Base-by-base conservation (phyloP, 37 sponge, comb jelly and placozoan species). In the Theonella swinhoei region DNA sequence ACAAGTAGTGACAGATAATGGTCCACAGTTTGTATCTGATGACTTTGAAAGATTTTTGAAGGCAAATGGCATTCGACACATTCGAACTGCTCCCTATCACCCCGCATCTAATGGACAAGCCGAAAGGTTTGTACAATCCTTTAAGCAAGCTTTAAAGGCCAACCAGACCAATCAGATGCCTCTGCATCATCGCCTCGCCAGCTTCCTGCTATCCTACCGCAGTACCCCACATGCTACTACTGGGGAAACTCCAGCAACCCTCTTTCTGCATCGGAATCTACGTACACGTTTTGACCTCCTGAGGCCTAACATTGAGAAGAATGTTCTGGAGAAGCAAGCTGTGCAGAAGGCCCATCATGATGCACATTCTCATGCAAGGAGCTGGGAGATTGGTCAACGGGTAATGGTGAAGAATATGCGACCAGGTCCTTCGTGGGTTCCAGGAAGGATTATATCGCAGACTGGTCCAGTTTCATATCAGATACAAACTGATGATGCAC, bases 121-220 rank as follows among this genome's bases (percentile, higher is more conserved):
- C 34, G 86, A 85, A 42, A 77, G 77, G 37, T 65, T 76, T 66
- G 72, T 85, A 23, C 86, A 66, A 11, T 78, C 86, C 39, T 73
- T 83, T 22, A 83, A 83, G 64, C 36, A 80, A 36, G 37, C 74
- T 24, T 23, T 39, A n/a, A 36, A 74, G 28, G 43, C 74, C 2
- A 42, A n/a, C 17, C 24, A 24, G 22, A 40, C 42, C 23, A 35
- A 41, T 5, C 42, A 42, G 34, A 4, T 2, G 24, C 17, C 42
- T 17, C 34, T 74, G 24, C 42, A 39, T n/a, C 40, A 23, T 24
- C 3, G n/a, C 42, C 42, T 75, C 8, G 75, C 43, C 58, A 42
- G 25, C 42, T 75, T 75, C 54, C 58, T 75, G 38, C 31, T 75
- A 25, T 26, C 42, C 75, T 75, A 75, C 58, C 25, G 75, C 25